A percentile compares a stretch with the other conserved stretches of the same genome.
Conservation (phyloP, 92 coral and sea anemone species). For the Umimayanthus chanpuru region DNA sequence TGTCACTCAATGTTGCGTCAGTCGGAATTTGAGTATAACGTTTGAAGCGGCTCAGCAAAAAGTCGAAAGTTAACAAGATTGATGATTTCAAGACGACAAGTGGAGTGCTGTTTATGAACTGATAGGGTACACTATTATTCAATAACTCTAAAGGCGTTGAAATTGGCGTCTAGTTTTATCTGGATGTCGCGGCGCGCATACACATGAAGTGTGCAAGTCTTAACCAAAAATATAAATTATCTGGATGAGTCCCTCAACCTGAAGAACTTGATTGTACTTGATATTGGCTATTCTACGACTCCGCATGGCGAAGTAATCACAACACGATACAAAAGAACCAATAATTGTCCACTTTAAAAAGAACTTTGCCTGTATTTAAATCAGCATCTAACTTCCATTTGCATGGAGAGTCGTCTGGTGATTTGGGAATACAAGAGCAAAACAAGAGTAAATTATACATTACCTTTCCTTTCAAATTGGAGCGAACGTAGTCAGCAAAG, state of each 20-base stretch:
- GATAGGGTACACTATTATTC: background rate
- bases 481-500: constrained; percentile 5
- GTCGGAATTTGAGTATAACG: background rate
- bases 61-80: background rate
- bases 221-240: background rate
- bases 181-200: too few relatives aligned
- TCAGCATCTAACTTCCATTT: background rate
- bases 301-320: background rate
- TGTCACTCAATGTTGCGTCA: background rate
- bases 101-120: constrained; percentile 4
- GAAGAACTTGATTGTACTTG: background rate
- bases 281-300: background rate
- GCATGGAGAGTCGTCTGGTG: too few relatives aligned
- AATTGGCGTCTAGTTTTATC: too few relatives aligned
- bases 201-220: background rate
- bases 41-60: background rate
- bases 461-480: constrained; percentile 35
- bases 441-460: background rate
- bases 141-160: background rate
- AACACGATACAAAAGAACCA: constrained; percentile 20
- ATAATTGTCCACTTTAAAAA: constrained; percentile 8
- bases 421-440: constrained; percentile 3
- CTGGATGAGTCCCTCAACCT: background rate
- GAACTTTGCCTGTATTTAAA: constrained; percentile 3
- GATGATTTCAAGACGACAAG: background rate